Conservation (phyloP, 2,113 vertebrate species). For the Megaceryle maxima region DNA sequence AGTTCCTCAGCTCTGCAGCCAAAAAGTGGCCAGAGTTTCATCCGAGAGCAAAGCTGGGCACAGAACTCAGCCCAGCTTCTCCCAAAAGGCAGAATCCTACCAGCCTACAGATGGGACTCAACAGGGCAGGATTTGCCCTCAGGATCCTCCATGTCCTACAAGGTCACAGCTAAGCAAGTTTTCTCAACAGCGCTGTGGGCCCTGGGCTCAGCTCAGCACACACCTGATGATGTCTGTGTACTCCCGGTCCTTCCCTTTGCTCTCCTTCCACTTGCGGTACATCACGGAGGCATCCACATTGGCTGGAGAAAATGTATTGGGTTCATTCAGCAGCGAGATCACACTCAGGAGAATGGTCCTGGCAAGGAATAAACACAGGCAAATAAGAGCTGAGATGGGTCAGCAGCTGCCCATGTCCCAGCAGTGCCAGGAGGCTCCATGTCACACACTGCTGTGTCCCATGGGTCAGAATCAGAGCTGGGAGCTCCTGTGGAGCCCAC, state of each 20-base stretch:
- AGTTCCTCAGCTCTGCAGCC: not conserved
- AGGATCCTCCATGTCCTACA: accelerated
- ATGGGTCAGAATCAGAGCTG: too few relatives aligned
- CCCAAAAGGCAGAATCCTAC: not conserved
- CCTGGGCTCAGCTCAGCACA: not conserved
- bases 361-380: accelerated
- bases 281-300: conserved; percentile 96
- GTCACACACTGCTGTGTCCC: accelerated
- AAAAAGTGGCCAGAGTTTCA: too few relatives aligned
- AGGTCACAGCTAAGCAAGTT: not conserved
- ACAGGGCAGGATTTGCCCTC: not conserved
- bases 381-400: accelerated
- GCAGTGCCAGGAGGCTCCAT: not conserved
- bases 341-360: conserved; percentile 97
- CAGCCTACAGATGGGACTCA: not conserved
- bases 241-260: conserved; percentile 92
- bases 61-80: not conserved
- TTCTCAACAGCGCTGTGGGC: not conserved
- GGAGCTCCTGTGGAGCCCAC: too few relatives aligned
- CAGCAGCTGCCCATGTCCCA: not conserved
- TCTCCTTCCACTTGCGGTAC: conserved; percentile 97
- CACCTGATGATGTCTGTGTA: conserved; percentile 97
- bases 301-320: conserved; percentile 95
- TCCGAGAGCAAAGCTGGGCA: not conserved
- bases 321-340: conserved; percentile 94